These are phyloP conservation scores for Centrocercus urophasianus DNA, from an alignment of 2,113 vertebrate genomes.

Conservation along the genomic window DNA sequence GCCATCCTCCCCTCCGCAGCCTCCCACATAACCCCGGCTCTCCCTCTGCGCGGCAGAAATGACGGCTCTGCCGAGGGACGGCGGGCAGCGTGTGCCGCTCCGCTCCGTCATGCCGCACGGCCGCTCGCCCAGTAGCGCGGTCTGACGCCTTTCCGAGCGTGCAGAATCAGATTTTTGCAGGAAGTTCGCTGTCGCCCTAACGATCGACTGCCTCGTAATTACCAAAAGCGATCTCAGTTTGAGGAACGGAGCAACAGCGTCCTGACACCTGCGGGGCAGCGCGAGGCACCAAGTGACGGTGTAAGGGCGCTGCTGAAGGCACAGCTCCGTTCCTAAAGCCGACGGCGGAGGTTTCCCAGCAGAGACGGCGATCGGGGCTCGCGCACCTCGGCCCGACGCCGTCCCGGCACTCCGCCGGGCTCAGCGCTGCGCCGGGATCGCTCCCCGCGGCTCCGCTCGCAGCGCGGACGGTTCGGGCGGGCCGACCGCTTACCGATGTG, in stretches of 20 bases:
- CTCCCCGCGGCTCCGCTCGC: too few species aligned
- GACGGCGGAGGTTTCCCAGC: too few species aligned
- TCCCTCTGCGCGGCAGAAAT: not conserved
- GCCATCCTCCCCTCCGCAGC: not conserved
- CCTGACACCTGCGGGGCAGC: not conserved
- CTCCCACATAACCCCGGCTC: not conserved
- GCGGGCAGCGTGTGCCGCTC: too few species aligned
- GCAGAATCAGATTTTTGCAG: not conserved
- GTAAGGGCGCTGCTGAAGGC: not conserved
- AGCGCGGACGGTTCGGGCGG: too few species aligned
- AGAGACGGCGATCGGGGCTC: not conserved
- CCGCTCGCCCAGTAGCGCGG: not conserved
- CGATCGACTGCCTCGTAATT: not conserved
- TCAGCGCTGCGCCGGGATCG: too few species aligned
- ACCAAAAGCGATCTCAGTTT: not conserved
- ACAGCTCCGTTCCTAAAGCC: not conserved
- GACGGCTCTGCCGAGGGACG: too few species aligned
- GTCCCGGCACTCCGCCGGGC: not conserved
- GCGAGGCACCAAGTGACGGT: not conserved
- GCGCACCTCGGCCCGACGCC: not conserved
- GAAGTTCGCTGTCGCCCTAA: not conserved
- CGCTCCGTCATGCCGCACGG: not conserved
- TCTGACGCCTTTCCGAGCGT: rapidly evolving
- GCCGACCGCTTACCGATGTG: conserved; percentile 77
- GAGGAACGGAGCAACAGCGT: not conserved